Conservation (phyloP, 2,797 vertebrate genomes). For the Pipistrellus nathusii region DNA sequence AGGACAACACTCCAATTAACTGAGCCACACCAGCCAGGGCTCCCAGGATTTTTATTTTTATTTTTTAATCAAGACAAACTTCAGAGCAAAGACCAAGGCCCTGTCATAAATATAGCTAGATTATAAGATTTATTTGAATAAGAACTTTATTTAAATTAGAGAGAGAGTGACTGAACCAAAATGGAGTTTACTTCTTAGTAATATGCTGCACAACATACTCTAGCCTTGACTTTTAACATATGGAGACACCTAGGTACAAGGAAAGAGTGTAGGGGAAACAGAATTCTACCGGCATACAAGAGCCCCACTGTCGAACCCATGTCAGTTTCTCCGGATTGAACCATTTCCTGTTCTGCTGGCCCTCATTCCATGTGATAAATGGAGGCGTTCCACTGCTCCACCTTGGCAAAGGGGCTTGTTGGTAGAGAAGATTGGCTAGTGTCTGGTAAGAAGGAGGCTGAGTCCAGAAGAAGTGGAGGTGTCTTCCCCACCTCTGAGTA, state of each 20-base stretch:
- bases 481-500: neutral
- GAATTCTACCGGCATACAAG: neutral
- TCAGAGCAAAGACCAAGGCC: constrained; percentile 23
- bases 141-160: constrained; percentile 34
- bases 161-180: neutral
- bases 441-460: neutral
- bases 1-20: neutral
- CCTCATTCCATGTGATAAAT: constrained; percentile 8
- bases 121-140: constrained; percentile 49
- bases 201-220: neutral
- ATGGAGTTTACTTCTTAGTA: constrained; percentile 1
- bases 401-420: neutral
- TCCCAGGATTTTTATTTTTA: neutral
- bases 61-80: constrained; percentile 26
- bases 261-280: neutral
- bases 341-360: neutral
- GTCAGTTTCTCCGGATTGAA: neutral
- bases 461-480: neutral
- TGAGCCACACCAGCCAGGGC: neutral
- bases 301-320: neutral
- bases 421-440: neutral
- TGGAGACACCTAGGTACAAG: neutral
- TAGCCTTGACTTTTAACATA: neutral
- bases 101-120: constrained; percentile 13
- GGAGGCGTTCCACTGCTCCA: neutral